These are phyloP conservation scores for Hermetia illucens DNA, from an alignment of 1,140 invertebrate species.

Conservation along the genomic window DNA sequence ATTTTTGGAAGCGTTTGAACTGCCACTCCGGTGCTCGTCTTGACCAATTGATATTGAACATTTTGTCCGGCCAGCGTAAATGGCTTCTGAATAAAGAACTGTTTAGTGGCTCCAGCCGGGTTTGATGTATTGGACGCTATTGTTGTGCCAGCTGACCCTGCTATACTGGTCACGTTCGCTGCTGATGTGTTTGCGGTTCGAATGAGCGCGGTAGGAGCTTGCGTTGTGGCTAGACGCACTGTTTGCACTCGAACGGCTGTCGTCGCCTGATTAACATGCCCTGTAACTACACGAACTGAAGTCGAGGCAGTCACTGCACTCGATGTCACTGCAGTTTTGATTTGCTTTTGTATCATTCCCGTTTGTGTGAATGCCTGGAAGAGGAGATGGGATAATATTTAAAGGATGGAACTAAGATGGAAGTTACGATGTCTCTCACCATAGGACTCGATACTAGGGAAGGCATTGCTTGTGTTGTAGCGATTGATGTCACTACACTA, in stretches of 20 bases:
- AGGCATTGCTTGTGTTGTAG: neutral
- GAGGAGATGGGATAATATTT: too few species aligned
- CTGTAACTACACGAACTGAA: constrained; percentile 1
- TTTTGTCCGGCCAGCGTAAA: constrained; percentile 17
- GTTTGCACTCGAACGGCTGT: constrained; percentile 10
- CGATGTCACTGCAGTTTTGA: neutral
- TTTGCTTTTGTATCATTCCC: neutral
- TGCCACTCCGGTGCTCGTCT: constrained; percentile 23
- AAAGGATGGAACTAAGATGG: too few species aligned
- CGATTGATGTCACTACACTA: neutral
- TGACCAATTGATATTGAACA: constrained; percentile 26
- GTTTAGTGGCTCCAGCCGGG: constrained; percentile 17
- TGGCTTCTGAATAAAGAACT: constrained; percentile 27
- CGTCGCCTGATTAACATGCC: constrained; percentile 11
- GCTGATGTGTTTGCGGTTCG: constrained; percentile 14
- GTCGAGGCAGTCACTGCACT: neutral
- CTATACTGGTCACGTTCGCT: constrained; percentile 5
- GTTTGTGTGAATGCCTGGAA: neutral
- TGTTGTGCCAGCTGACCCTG: neutral
- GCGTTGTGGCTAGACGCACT: constrained; percentile 17
- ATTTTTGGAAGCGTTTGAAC: constrained; percentile 25
- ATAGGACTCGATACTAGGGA: constrained; percentile 1
- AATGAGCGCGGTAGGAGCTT: constrained; percentile 9
- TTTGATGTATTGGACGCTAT: neutral
- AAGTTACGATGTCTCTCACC: too few species aligned